A percentile compares a stretch with the other conserved stretches of the same genome.
Conservation (phyloP, 2,113 vertebrate genomes). For the Hippoglossus stenolepis region DNA sequence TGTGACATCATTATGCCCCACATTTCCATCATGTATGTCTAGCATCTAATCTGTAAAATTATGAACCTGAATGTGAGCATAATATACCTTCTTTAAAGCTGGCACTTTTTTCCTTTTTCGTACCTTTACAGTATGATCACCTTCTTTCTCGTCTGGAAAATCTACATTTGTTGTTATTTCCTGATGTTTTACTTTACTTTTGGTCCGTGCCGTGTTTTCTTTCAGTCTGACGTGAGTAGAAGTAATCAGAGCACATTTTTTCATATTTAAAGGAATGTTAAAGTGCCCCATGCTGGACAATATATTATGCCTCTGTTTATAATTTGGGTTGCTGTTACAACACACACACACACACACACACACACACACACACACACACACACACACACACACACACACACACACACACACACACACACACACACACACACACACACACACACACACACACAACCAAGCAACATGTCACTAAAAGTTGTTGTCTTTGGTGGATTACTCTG, state of each 20-base stretch:
- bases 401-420: slow-evolving; percentile 5
- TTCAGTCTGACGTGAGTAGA: not conserved
- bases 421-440: not conserved
- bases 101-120: no score
- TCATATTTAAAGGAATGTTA: not conserved
- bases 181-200: not conserved
- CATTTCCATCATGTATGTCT: no score
- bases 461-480: no score
- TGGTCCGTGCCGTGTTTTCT: not conserved
- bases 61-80: no score
- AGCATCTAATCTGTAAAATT: no score
- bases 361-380: not conserved
- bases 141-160: no score
- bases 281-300: not conserved
- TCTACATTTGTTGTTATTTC: no score
- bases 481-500: not conserved
- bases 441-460: no score
- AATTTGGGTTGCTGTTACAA: not conserved
- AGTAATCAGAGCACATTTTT: not conserved
- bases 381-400: slow-evolving; percentile 7
- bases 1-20: no score
- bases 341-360: not conserved
- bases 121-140: no score
- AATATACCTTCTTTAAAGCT: no score
- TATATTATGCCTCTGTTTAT: not conserved